Conservation (phyloP, 2,797 vertebrate genomes). For the Fratercula arctica region DNA sequence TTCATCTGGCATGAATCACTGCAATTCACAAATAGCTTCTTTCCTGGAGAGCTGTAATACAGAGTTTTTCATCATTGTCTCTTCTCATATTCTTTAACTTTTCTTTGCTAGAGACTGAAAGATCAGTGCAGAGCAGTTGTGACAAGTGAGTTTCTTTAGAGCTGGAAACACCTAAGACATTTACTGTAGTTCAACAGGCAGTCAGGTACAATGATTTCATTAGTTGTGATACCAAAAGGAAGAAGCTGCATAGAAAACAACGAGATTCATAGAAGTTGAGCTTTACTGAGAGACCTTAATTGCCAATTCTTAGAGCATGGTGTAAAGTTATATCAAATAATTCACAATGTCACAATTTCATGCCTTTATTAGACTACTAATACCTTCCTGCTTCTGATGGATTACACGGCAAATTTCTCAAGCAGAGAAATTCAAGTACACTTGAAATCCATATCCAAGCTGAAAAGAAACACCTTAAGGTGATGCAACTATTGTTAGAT, state of each 20-base stretch:
- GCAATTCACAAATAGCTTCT: not conserved
- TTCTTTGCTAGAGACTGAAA: not conserved
- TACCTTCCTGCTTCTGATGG: not conserved
- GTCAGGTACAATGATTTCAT: not conserved
- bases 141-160: not conserved
- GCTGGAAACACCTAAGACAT: not conserved
- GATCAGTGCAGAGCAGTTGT: not conserved
- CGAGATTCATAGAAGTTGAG: not conserved
- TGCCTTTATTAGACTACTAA: not conserved
- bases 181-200: not conserved
- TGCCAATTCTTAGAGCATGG: rapidly evolving
- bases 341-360: not conserved
- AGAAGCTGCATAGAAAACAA: not conserved
- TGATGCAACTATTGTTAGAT: not conserved
- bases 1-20: not conserved
- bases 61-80: not conserved
- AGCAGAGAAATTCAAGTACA: not conserved
- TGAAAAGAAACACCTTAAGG: not conserved
- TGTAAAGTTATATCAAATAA: not conserved
- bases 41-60: not conserved
- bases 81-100: not conserved
- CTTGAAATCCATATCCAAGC: not conserved
- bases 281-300: not conserved
- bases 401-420: not conserved
- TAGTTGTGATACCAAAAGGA: not conserved